Base-by-base conservation (phyloP, 1,140 invertebrate genomes). In the Drosophila kepulauana region DNA sequence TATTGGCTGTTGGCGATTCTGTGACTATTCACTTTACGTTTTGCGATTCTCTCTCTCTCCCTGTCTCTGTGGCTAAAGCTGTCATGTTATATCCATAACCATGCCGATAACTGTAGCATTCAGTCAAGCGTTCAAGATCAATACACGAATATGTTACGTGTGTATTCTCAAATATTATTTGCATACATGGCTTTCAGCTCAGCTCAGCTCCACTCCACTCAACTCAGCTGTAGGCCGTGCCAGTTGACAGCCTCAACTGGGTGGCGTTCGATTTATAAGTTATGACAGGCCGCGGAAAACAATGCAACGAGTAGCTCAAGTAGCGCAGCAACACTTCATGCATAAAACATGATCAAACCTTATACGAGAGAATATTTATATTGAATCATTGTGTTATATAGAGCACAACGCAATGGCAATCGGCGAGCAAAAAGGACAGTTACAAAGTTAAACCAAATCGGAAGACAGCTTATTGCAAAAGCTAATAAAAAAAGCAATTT, bases 71-170 rank as follows among this genome's bases (percentile, higher is more conserved):
- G 16, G 57, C 48, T 77, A 67, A 16, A 43, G 73, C 72, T 82
- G 81, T 70, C 78, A 79, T 63, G 71, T 70, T 45, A 62, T 70
- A 73, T 79, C 58, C 78, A 64, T 63, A 38, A 11, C 35, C 35
- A 38, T 8, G 1, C 8, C 56, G 54, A 56, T 86, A 76, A 75
- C 77, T 80, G 43, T 62, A 58, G 70, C 77, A 84, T 56, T 80
- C 84, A 88, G 77, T 68, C 84, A 87, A 73, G 67, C 84, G 80
- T 88, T 88, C 84, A 87, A 88, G 79, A 84, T 75, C 82, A 82
- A 80, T 79, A 77, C 20, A 25, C 54, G 35, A 82, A 80, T 79
- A 25, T 25, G 20, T 0, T 25, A 77, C 35, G 35, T 33, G 35
- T 57, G 16, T 38, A 16, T 81, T 75, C 48, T 67, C 75, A 49